A percentile compares a stretch with the other conserved stretches of the same genome.
These are phyloP conservation scores for Chrysodeixis includens DNA, from an alignment of 2,888 invertebrate genomes.

Conservation along the genomic window DNA sequence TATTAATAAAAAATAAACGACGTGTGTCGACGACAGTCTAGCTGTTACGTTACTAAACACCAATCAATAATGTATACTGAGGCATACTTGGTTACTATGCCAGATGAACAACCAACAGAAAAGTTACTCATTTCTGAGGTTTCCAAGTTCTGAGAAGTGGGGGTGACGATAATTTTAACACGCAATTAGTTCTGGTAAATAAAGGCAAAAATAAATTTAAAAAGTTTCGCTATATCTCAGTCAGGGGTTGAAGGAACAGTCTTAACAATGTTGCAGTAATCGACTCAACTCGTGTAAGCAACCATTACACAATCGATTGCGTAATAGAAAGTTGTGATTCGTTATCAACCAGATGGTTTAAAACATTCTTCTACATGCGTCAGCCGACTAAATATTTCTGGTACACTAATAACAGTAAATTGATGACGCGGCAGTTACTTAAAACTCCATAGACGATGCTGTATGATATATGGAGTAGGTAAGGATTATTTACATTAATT, in stretches of 20 bases:
- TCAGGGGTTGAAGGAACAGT: constrained; percentile 50
- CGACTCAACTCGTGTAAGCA: constrained; percentile 67
- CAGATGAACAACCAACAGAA: too few relatives aligned
- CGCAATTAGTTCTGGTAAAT: background rate
- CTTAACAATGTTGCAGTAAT: constrained; percentile 66
- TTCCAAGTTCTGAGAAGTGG: too few relatives aligned
- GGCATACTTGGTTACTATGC: too few relatives aligned
- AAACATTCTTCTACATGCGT: constrained; percentile 49
- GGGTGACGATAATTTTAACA: background rate
- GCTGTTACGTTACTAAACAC: too few relatives aligned
- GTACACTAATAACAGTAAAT: constrained; percentile 29
- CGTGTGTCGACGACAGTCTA: too few relatives aligned
- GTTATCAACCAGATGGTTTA: constrained; percentile 63
- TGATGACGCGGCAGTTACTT: constrained; percentile 3
- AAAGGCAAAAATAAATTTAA: background rate
- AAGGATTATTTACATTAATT: background rate
- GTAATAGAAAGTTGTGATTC: constrained; percentile 65
- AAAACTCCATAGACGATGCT: background rate
- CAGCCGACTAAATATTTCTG: constrained; percentile 40
- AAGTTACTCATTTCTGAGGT: too few relatives aligned
- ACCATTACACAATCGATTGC: constrained; percentile 71
- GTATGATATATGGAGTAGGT: too few relatives aligned
- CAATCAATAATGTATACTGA: too few relatives aligned
- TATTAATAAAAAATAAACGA: too few relatives aligned
- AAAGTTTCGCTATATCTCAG: too few relatives aligned